Conservation (phyloP, 1,140 invertebrate genomes). For the Proctacanthus coquilletti region DNA sequence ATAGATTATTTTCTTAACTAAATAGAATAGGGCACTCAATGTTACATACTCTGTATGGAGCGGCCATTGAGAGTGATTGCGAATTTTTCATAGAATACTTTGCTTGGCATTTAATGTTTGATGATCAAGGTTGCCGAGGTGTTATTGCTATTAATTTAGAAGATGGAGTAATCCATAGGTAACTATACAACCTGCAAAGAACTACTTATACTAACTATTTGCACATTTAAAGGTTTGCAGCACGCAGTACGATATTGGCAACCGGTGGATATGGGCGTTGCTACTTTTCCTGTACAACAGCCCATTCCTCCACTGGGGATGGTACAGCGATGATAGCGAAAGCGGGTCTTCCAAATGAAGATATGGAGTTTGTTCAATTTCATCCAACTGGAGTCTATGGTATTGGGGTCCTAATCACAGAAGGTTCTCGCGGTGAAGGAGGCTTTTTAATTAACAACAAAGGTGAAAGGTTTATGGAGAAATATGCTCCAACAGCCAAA, state of each 20-base stretch:
- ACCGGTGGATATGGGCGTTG: conserved; percentile 72
- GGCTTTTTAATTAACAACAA: conserved; percentile 84
- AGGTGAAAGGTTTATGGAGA: conserved; percentile 94
- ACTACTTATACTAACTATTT: not conserved
- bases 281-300: conserved; percentile 94
- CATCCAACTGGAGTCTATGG: conserved; percentile 97
- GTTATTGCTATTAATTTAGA: conserved; percentile 87
- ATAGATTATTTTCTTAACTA: too few relatives aligned
- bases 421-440: conserved; percentile 86
- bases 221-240: conserved; percentile 40
- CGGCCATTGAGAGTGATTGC: conserved; percentile 59
- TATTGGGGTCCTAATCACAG: conserved; percentile 90
- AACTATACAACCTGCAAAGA: too few relatives aligned
- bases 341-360: conserved; percentile 74
- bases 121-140: conserved; percentile 74
- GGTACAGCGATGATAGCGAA: conserved; percentile 84
- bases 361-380: conserved; percentile 97
- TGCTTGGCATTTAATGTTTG: conserved; percentile 77
- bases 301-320: conserved; percentile 93
- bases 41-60: conserved; percentile 69
- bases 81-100: conserved; percentile 78
- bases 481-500: conserved; percentile 92
- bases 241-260: conserved; percentile 57
- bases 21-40: conserved; percentile 70
- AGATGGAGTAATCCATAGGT: conserved; percentile 88